These are phyloP conservation scores for Pelochelys cantorii DNA, from an alignment of 2,797 vertebrate species.

Conservation along the genomic window DNA sequence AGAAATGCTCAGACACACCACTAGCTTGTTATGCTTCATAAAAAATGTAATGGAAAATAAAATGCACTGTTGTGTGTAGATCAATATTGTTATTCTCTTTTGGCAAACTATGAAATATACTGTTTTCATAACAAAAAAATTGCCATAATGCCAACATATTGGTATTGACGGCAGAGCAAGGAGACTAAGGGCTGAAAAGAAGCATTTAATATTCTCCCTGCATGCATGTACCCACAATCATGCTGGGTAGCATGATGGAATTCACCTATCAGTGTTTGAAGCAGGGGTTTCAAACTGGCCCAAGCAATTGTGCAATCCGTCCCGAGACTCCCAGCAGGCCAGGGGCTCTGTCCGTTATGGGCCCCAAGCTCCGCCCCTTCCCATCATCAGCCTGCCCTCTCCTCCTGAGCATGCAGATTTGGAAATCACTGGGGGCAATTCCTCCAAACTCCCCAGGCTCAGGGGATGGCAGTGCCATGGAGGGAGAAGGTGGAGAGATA, in stretches of 20 bases:
- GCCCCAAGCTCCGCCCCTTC: too few species aligned
- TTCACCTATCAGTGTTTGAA: background rate
- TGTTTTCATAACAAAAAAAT: conserved; percentile 56
- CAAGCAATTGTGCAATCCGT: too few species aligned
- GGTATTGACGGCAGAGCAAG: background rate
- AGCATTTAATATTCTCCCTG: background rate
- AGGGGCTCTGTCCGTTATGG: too few species aligned
- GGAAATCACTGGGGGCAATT: too few species aligned
- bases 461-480: too few species aligned
- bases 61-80: conserved; percentile 54
- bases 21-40: conserved; percentile 55
- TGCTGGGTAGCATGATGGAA: background rate
- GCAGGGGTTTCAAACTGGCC: too few species aligned
- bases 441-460: too few species aligned
- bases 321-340: too few species aligned
- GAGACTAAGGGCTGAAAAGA: conserved; percentile 6
- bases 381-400: too few species aligned
- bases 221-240: background rate
- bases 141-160: background rate
- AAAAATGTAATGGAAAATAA: conserved; percentile 68
- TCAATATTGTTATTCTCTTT: conserved; percentile 67
- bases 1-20: conserved; percentile 20
- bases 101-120: conserved; percentile 57
- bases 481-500: too few species aligned
- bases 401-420: too few species aligned